Evolutionary conservation across 2,797 vertebrate genomes (phyloP).

Genomic region (Urocyon cinereoargenteus): DNA sequence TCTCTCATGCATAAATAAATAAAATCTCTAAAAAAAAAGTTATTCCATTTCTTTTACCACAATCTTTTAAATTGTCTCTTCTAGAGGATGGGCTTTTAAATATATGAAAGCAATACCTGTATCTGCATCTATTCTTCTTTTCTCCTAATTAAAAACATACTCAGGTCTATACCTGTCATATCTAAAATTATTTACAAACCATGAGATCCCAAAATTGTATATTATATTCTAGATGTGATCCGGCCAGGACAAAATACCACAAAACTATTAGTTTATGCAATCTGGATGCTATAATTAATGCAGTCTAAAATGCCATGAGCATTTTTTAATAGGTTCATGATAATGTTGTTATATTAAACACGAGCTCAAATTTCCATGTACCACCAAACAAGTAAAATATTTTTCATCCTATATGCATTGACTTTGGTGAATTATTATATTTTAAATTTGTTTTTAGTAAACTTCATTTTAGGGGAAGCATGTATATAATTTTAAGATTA

Average conservation of each 20-base stretch:
- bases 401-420: not conserved
- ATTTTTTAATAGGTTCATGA: not conserved
- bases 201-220: not conserved
- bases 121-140: not conserved
- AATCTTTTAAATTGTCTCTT: not conserved
- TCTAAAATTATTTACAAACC: conserved; percentile 23
- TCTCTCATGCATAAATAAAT: too few species aligned
- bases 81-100: not conserved
- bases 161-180: not conserved
- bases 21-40: not conserved
- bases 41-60: not conserved
- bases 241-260: not conserved
- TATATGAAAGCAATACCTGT: not conserved
- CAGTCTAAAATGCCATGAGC: not conserved
- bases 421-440: conserved; percentile 11
- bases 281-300: not conserved
- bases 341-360: not conserved
- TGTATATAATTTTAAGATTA: not conserved
- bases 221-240: not conserved
- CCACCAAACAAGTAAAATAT: not conserved
- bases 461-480: not conserved
- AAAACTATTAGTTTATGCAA: not conserved
- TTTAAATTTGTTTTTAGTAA: conserved; percentile 29
- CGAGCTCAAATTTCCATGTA: not conserved
- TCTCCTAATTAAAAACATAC: not conserved